Conservation (phyloP, 2,797 vertebrate genomes). For the Eleutherodactylus coqui region DNA sequence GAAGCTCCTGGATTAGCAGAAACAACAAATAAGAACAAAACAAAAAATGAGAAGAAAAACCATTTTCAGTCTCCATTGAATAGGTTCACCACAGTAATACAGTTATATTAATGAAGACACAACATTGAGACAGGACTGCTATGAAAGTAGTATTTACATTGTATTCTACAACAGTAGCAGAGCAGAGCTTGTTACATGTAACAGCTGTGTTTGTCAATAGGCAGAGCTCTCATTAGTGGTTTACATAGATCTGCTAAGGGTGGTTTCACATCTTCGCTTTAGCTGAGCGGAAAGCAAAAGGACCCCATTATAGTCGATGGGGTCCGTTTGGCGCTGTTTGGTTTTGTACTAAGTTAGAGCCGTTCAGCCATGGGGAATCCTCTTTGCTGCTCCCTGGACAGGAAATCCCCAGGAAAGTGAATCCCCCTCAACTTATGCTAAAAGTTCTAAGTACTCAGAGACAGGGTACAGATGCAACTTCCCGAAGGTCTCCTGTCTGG, state of each 20-base stretch:
- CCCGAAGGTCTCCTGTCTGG: too few relatives aligned
- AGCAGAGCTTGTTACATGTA: background rate
- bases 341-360: too few relatives aligned
- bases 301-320: too few relatives aligned
- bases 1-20: slow-evolving; percentile 94
- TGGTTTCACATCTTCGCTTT: too few relatives aligned
- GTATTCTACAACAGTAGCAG: background rate
- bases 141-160: background rate
- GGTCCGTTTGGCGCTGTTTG: too few relatives aligned
- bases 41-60: slow-evolving; percentile 59
- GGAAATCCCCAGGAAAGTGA: too few relatives aligned
- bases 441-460: background rate
- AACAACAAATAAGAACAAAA: slow-evolving; percentile 74
- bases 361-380: too few relatives aligned
- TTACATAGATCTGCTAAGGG: background rate
- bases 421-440: too few relatives aligned
- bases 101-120: slow-evolving; percentile 11
- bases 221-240: background rate
- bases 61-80: slow-evolving; percentile 61
- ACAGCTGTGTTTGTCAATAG: background rate
- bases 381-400: too few relatives aligned
- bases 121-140: background rate
- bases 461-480: too few relatives aligned
- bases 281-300: too few relatives aligned
- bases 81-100: slow-evolving; percentile 50